phyloP scores from a whole-genome alignment of 2,113 vertebrate genomes.

The Mixornis gularis region DNA sequence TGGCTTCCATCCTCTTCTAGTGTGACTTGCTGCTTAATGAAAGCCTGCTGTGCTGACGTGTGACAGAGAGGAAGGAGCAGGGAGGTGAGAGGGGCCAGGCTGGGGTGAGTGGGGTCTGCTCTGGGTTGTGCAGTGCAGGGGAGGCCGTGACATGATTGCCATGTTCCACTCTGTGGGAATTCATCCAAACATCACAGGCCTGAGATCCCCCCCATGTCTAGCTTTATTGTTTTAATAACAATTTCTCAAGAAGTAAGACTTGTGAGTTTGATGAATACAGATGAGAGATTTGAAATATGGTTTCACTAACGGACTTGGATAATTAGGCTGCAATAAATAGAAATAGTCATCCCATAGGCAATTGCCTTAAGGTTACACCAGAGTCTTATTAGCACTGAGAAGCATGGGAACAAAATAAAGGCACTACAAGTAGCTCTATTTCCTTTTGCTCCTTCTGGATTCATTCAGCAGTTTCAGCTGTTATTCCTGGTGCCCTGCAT shows the following conservation, averaged over 20 bases:
- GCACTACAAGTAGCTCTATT: background rate
- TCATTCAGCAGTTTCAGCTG: background rate
- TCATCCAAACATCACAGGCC: background rate
- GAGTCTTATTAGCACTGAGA: background rate
- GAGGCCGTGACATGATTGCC: rapidly evolving
- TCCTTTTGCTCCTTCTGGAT: background rate
- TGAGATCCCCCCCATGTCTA: background rate
- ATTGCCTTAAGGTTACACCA: background rate
- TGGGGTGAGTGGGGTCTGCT: background rate
- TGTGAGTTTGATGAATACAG: background rate
- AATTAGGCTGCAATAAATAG: background rate
- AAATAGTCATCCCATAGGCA: background rate
- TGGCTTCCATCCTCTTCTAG: background rate
- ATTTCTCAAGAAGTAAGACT: background rate
- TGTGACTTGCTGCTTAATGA: background rate
- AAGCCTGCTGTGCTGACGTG: background rate
- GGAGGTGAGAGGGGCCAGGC: background rate
- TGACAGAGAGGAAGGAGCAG: background rate
- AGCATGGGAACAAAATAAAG: background rate
- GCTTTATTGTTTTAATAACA: background rate
- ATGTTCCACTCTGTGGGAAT: background rate
- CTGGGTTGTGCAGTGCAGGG: background rate
- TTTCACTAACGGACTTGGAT: background rate
- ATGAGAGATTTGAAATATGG: background rate
- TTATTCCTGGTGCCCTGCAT: background rate